phyloP scores from a whole-genome alignment of 2,113 vertebrate species.

The Penelope pileata region DNA sequence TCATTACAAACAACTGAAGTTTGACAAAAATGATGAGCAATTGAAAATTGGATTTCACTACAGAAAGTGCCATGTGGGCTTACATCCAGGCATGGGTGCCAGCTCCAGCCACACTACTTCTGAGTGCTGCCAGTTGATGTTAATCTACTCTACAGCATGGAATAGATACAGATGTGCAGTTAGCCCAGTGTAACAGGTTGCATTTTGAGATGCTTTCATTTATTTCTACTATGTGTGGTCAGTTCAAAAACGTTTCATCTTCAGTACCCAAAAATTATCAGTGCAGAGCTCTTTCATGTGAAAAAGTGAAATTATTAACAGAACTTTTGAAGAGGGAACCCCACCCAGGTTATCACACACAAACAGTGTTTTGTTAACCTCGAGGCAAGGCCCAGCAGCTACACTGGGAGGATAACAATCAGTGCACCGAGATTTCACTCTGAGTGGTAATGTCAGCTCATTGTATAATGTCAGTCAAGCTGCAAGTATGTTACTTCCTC shows the following conservation, averaged over 20 bases:
- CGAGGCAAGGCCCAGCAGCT: constrained; percentile 28
- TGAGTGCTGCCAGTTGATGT: background rate
- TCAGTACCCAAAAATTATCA: background rate
- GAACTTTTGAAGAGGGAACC: background rate
- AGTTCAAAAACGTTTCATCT: background rate
- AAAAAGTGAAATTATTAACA: background rate
- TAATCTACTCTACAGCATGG: background rate
- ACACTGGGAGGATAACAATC: constrained; percentile 11
- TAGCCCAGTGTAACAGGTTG: background rate
- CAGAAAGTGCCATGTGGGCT: background rate
- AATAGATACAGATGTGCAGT: background rate
- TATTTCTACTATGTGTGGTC: fast-evolving
- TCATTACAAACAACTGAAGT: constrained; percentile 6
- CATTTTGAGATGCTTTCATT: background rate
- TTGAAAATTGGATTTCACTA: constrained; percentile 1
- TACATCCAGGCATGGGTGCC: background rate
- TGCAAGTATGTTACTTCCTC: constrained; percentile 42
- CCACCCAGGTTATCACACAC: background rate
- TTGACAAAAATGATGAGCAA: background rate
- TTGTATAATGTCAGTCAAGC: background rate
- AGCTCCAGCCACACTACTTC: background rate
- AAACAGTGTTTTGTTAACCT: constrained; percentile 32
- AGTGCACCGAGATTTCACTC: constrained; percentile 6
- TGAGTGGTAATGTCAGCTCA: background rate
- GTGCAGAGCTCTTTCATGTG: background rate